Percentiles rank a stretch among this genome's conserved stretches.
Conservation (phyloP, 2,797 vertebrate genomes). For the Macrochelys suwanniensis region DNA sequence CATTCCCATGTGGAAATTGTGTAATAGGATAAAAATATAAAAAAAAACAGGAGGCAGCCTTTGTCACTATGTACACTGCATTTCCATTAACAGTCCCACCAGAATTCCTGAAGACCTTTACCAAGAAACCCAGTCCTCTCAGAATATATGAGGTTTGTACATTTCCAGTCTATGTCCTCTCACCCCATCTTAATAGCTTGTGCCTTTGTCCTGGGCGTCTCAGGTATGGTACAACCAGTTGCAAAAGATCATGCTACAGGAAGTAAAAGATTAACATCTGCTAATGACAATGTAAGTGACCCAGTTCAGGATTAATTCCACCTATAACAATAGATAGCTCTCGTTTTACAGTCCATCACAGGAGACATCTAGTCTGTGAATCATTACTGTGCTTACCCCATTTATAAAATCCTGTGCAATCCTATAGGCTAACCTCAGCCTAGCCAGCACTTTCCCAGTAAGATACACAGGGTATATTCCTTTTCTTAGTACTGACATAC, state of each 20-base stretch:
- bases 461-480: not conserved
- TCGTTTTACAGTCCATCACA: not conserved
- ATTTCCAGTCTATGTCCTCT: not conserved
- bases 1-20: not conserved
- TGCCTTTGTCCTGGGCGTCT: not conserved
- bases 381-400: not conserved
- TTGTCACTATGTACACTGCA: not conserved
- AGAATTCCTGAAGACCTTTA: not conserved
- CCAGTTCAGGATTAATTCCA: not conserved
- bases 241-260: fast-evolving
- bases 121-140: not conserved
- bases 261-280: not conserved
- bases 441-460: not conserved
- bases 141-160: not conserved
- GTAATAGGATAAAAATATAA: not conserved
- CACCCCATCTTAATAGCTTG: not conserved
- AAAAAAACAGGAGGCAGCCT: not conserved
- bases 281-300: not conserved
- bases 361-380: fast-evolving
- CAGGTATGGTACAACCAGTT: not conserved
- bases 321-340: fast-evolving
- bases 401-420: fast-evolving
- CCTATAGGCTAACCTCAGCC: fast-evolving
- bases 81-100: not conserved
- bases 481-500: fast-evolving